phyloP scores from a whole-genome alignment of 2,113 vertebrate genomes.

The Lophotis ruficrista region DNA sequence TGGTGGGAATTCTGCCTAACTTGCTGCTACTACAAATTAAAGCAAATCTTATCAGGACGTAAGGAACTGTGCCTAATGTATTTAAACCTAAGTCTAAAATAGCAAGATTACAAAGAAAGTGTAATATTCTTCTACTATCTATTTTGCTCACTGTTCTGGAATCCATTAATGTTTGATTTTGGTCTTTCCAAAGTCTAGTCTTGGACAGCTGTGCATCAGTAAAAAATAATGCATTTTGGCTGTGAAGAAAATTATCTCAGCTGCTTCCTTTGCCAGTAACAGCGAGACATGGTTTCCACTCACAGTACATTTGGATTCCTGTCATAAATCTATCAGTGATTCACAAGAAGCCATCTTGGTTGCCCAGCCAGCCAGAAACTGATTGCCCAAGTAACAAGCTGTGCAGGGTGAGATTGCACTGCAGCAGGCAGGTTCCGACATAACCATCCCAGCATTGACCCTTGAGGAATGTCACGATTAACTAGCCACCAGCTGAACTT shows the following conservation, averaged over 20 bases:
- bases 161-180: background rate
- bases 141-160: background rate
- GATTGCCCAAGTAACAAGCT: background rate
- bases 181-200: background rate
- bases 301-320: background rate
- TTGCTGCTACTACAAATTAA: background rate
- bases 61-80: background rate
- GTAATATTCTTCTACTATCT: background rate
- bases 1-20: background rate
- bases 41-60: background rate
- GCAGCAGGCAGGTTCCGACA: background rate
- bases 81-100: background rate
- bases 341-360: background rate
- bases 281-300: background rate
- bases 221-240: constrained; percentile 21
- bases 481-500: background rate
- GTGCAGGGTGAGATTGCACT: fast-evolving
- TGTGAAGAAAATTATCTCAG: background rate
- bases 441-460: background rate
- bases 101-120: background rate
- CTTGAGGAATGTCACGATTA: background rate
- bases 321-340: background rate
- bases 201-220: background rate
- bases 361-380: background rate
- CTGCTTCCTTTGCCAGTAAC: background rate